A percentile compares a stretch with the other conserved stretches of the same genome.
These are phyloP conservation scores for Chelonoidis abingdonii DNA, from an alignment of 2,113 vertebrate genomes.

Conservation along the genomic window DNA sequence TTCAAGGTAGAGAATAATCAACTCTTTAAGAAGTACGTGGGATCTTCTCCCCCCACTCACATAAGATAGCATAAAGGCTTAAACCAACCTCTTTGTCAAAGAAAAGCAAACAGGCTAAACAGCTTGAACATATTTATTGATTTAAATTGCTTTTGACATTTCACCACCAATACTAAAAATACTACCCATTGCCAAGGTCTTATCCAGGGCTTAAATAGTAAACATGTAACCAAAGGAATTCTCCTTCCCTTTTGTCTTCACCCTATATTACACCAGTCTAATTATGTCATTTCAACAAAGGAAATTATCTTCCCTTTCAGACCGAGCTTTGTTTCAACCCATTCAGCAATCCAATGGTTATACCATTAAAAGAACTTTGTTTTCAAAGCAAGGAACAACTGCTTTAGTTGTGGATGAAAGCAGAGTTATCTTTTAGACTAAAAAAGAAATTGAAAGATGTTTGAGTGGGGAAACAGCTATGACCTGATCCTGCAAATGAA, in stretches of 20 bases:
- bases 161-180: neutral
- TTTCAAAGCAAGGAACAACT: neutral
- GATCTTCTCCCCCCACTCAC: neutral
- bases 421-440: neutral
- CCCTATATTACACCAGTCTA: neutral
- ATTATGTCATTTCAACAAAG: neutral
- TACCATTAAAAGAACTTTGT: neutral
- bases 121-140: neutral
- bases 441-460: neutral
- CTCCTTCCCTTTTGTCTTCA: neutral
- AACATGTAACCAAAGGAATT: neutral
- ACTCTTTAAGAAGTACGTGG: neutral
- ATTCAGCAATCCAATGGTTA: conserved; percentile 27
- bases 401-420: neutral
- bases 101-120: neutral
- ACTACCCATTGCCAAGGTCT: neutral
- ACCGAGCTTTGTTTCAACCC: neutral
- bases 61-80: neutral
- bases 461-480: neutral
- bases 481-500: neutral
- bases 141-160: neutral
- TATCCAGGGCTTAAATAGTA: neutral
- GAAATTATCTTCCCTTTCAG: conserved; percentile 24
- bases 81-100: neutral
- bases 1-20: neutral